Base-by-base conservation (phyloP, 2,888 invertebrate species). In the Lissonota sp. region DNA sequence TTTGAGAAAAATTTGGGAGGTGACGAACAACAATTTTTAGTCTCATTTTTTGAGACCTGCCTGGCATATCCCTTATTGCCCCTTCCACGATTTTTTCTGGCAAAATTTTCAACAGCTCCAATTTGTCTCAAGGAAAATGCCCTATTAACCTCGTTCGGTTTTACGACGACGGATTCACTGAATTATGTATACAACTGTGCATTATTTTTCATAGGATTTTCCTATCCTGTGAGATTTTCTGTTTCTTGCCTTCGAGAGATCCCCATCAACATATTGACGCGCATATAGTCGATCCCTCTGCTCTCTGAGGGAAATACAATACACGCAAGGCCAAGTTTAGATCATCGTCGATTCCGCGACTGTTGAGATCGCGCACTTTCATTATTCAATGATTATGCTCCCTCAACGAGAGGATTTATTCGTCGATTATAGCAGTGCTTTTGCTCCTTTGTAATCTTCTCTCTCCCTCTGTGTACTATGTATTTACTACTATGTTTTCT, bases 271-370 rank as follows among this genome's bases (percentile, higher is more conserved):
- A 26, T 26, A 26, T 26, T 26, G 26, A 26, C 26, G 26, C 3
- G 72, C 39, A 16, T 40, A 62, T 40, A 62, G 63, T 57, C 73
- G 70, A 83, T 75, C 81, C 69, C 62, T 62, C 26, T 40, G 16
- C 53, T 16, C 62, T 40, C 8, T 57, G 10, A 16, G 60, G 26
- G 72, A 79, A 77, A 26, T 26, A 26, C 3, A 63, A 69, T 62
- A 72, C 67, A 51, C 6, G 62, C 90, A 91, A 88, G 91, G 91
- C 91, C 91, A 91, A 91, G 91, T 91, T 91, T 91, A 90, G 90
- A 91, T 91, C 90, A 90, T 89, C 91, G 88, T 86, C 84, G 83
- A 86, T 86, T 84, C 84, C 71, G 79, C 64, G 69, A 49, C 57
- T 40, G 60, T 49, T 7, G 63, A 67, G 62, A 64, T 57, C 66